Percentiles rank a stretch among this genome's conserved stretches.
phyloP scores from a whole-genome alignment of 2,888 invertebrate species.

The Agriopis marginaria region DNA sequence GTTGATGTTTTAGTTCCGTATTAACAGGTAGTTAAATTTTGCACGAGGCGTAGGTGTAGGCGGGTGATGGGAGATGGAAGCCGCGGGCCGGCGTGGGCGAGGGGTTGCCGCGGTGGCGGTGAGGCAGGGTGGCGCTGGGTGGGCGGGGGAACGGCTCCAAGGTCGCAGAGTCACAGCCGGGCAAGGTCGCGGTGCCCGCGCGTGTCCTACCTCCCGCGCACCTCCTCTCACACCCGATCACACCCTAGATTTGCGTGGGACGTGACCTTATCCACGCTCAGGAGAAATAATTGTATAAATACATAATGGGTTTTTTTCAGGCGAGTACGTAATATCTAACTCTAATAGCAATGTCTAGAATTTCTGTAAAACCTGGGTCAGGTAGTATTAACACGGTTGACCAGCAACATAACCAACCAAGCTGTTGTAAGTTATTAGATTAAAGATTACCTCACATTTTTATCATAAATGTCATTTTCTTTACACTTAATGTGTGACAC shows the following conservation, averaged over 20 bases:
- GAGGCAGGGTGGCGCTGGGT: conserved; percentile 40
- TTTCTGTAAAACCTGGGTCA: background rate
- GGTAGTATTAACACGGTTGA: background rate
- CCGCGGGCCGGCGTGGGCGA: conserved; percentile 62
- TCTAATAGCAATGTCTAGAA: conserved; percentile 12
- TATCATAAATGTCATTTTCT: no score
- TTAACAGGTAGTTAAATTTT: conserved; percentile 71
- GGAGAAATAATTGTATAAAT: conserved; percentile 83
- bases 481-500: background rate
- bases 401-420: background rate
- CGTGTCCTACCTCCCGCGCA: conserved; percentile 70
- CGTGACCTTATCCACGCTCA: conserved; percentile 83
- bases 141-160: conserved; percentile 71
- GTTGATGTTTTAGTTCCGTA: conserved; percentile 59
- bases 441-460: no score
- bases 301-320: conserved; percentile 70
- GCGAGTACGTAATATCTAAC: conserved; percentile 57
- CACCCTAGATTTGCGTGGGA: conserved; percentile 83
- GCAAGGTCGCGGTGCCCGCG: conserved; percentile 85
- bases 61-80: conserved; percentile 53
- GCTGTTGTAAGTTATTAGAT: background rate
- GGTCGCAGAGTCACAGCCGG: conserved; percentile 86
- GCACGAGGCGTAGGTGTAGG: conserved; percentile 73
- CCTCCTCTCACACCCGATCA: conserved; percentile 69
- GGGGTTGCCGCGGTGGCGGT: conserved; percentile 53